These are phyloP conservation scores for Aphaenogaster ashmeadi DNA, from an alignment of 1,140 invertebrate species.

Conservation along the genomic window DNA sequence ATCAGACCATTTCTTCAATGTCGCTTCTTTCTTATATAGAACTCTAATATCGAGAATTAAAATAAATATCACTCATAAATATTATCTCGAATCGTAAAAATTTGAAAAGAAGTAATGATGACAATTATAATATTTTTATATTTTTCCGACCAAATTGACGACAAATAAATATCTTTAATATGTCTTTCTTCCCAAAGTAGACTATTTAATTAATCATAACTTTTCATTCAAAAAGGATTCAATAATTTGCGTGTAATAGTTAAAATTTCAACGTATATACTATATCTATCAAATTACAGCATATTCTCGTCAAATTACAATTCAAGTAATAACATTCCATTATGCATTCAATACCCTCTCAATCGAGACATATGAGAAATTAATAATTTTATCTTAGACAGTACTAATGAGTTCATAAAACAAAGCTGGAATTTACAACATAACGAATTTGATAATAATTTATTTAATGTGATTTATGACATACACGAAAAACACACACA, in stretches of 20 bases:
- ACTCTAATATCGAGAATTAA: too few relatives aligned
- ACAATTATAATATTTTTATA: slow-evolving; percentile 16
- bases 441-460: not conserved
- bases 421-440: not conserved
- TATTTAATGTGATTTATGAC: not conserved
- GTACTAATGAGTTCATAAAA: not conserved
- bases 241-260: not conserved
- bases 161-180: not conserved
- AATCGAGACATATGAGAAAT: not conserved
- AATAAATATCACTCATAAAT: not conserved
- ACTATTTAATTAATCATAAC: not conserved
- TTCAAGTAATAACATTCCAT: not conserved
- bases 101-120: not conserved
- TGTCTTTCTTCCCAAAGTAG: not conserved
- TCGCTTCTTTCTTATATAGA: too few relatives aligned
- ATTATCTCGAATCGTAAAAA: not conserved
- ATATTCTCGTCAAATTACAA: not conserved
- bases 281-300: not conserved
- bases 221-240: not conserved
- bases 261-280: not conserved
- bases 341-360: not conserved
- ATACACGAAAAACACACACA: not conserved
- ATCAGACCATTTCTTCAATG: too few relatives aligned
- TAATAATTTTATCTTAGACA: not conserved
- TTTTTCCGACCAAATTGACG: not conserved